These are phyloP conservation scores for Phrixothrix hirtus DNA, from an alignment of 2,888 invertebrate species.

Conservation along the genomic window DNA sequence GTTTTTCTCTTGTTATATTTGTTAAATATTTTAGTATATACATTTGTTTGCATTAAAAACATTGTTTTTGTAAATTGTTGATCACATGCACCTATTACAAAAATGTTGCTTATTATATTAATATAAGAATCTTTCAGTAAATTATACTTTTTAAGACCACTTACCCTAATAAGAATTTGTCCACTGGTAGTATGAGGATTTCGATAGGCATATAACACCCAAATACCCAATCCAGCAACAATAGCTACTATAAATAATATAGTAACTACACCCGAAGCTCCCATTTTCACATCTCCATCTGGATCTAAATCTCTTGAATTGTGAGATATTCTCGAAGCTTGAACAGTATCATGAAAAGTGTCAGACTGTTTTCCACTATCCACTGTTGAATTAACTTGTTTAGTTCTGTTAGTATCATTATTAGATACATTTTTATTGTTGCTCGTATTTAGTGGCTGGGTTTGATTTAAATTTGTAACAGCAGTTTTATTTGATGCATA, in stretches of 20 bases:
- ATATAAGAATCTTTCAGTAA: too few relatives aligned
- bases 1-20: too few relatives aligned
- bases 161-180: slow-evolving; percentile 93
- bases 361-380: not conserved
- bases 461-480: not conserved
- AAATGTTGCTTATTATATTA: too few relatives aligned
- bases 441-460: not conserved
- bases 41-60: too few relatives aligned
- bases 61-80: too few relatives aligned
- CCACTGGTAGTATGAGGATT: slow-evolving; percentile 96
- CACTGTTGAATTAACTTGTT: not conserved
- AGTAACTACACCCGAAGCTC: slow-evolving; percentile 65
- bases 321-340: slow-evolving; percentile 27
- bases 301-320: slow-evolving; percentile 18
- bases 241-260: slow-evolving; percentile 72
- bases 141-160: too few relatives aligned
- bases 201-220: slow-evolving; percentile 92
- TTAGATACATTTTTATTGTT: slow-evolving; percentile 3
- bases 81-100: too few relatives aligned
- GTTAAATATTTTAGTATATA: too few relatives aligned
- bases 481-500: slow-evolving; percentile 9
- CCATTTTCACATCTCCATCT: slow-evolving; percentile 51
- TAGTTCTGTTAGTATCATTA: not conserved
- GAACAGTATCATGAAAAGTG: slow-evolving; percentile 9
- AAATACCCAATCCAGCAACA: slow-evolving; percentile 69